phyloP scores from a whole-genome alignment of 2,797 vertebrate species.

The Anniella stebbinsi region DNA sequence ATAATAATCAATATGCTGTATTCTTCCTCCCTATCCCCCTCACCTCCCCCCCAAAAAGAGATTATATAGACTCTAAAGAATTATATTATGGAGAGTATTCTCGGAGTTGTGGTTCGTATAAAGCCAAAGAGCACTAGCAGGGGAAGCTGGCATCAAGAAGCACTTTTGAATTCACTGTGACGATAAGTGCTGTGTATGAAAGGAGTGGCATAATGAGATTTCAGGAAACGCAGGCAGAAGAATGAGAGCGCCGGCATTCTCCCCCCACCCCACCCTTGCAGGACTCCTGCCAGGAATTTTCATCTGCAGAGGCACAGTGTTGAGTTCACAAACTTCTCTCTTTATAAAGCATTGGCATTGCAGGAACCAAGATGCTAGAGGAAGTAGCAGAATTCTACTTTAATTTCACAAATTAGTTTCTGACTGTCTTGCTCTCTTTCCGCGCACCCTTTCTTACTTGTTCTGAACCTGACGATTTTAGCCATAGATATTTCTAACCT shows the following conservation, averaged over 20 bases:
- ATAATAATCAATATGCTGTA: background rate
- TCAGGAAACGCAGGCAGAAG: background rate
- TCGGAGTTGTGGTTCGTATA: constrained; percentile 4
- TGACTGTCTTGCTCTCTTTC: background rate
- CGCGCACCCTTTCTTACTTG: too few relatives aligned
- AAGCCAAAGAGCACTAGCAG: background rate
- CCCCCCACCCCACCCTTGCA: background rate
- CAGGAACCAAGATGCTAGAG: background rate
- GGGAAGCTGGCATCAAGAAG: background rate
- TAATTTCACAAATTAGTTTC: background rate
- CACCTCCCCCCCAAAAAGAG: background rate
- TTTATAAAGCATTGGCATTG: background rate
- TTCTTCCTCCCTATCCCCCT: background rate
- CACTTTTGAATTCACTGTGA: background rate
- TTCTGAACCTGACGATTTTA: background rate
- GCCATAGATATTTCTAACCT: background rate
- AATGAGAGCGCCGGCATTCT: background rate
- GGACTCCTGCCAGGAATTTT: constrained; percentile 23
- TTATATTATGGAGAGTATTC: background rate
- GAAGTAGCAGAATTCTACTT: background rate
- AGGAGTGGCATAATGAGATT: constrained; percentile 16
- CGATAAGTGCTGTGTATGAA: accelerated
- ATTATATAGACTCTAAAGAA: too few relatives aligned
- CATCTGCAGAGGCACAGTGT: constrained; percentile 7
- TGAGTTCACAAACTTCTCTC: background rate